Percentiles rank a stretch among this genome's conserved stretches.
phyloP scores from a whole-genome alignment of 2,113 vertebrate genomes.

The Mesitornis unicolor region DNA sequence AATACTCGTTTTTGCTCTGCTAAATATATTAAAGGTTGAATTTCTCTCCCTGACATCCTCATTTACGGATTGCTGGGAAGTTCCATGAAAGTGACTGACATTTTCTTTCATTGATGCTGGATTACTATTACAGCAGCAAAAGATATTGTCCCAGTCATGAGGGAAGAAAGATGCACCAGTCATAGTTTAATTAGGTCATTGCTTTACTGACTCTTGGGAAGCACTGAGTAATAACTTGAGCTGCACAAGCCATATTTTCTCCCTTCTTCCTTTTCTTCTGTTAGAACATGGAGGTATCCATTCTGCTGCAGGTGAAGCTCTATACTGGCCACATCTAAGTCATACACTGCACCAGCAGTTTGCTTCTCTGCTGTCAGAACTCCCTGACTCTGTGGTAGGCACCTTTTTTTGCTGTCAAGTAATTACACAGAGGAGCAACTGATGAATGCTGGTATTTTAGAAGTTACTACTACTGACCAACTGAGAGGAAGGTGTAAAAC shows the following conservation, averaged over 20 bases:
- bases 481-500: background rate
- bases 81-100: background rate
- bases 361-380: background rate
- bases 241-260: background rate
- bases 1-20: background rate
- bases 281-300: accelerated
- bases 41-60: conserved; percentile 3
- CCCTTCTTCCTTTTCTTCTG: background rate
- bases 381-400: background rate
- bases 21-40: conserved; percentile 39
- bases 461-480: background rate
- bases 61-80: conserved; percentile 5
- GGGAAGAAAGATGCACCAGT: background rate
- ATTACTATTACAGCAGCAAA: background rate
- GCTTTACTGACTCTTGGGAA: background rate
- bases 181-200: background rate
- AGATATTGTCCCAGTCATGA: background rate
- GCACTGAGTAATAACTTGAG: background rate
- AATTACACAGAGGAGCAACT: background rate
- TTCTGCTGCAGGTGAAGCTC: background rate
- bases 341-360: background rate
- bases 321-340: accelerated
- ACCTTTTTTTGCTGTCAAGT: background rate
- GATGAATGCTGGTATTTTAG: background rate
- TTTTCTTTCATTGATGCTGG: background rate